Conservation (phyloP, 2,797 vertebrate genomes). For the Aulostomus chinensis region DNA sequence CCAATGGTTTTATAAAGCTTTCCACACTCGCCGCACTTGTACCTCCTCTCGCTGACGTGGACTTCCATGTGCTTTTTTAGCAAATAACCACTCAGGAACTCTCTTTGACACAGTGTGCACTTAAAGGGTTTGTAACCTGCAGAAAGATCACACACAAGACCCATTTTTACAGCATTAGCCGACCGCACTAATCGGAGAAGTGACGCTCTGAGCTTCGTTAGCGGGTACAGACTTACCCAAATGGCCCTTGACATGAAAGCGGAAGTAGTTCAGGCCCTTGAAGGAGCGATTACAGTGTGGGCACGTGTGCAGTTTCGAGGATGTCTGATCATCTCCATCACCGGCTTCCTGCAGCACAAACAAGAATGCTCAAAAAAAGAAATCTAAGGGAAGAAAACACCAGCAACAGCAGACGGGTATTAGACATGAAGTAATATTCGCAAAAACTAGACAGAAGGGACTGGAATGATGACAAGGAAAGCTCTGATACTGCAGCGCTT, state of each 20-base stretch:
- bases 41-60: conserved; percentile 91
- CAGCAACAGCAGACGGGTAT: too few relatives aligned
- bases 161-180: neutral
- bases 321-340: conserved; percentile 50
- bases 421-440: too few relatives aligned
- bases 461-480: too few relatives aligned
- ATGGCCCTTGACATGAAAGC: conserved; percentile 90
- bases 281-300: conserved; percentile 90
- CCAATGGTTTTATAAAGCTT: conserved; percentile 97
- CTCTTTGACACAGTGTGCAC: conserved; percentile 90
- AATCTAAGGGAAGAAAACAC: too few relatives aligned
- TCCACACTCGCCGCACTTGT: conserved; percentile 96
- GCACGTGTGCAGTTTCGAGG: conserved; percentile 81
- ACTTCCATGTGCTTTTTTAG: conserved; percentile 96
- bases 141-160: neutral
- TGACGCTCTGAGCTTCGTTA: neutral
- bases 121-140: conserved; percentile 90
- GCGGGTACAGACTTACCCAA: conserved; percentile 78
- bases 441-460: too few relatives aligned
- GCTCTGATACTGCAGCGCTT: too few relatives aligned
- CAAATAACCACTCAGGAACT: conserved; percentile 94
- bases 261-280: conserved; percentile 84
- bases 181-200: too few relatives aligned
- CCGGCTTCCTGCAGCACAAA: conserved; percentile 57
- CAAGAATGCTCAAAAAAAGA: neutral